These are phyloP conservation scores for Holothuria scabra DNA, from an alignment of 53 echinoderm and acorn worm genomes.

Conservation along the genomic window DNA sequence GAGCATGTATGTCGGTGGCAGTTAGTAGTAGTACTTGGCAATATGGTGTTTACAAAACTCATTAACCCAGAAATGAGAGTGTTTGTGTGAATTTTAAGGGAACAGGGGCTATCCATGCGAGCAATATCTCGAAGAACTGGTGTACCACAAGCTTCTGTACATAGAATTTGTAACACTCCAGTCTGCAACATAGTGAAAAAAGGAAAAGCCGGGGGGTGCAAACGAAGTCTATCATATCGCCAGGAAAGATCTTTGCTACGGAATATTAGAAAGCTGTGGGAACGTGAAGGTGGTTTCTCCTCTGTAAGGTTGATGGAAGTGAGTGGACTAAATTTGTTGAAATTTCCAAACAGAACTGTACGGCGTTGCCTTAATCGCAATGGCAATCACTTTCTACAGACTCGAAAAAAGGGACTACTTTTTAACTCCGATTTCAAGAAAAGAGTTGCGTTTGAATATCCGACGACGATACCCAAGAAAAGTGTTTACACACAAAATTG, in stretches of 20 bases:
- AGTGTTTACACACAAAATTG: slow-evolving; percentile 47
- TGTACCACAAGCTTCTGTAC: not conserved
- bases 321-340: slow-evolving; percentile 1
- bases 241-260: slow-evolving; percentile 18
- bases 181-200: not conserved
- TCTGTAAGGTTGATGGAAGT: slow-evolving; percentile 28
- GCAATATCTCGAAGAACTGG: slow-evolving; percentile 2
- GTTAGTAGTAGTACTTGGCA: too few relatives aligned
- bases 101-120: not conserved
- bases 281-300: slow-evolving; percentile 31
- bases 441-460: not conserved
- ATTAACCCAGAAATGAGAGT: not conserved
- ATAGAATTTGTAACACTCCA: not conserved
- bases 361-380: slow-evolving; percentile 21
- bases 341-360: slow-evolving; percentile 6
- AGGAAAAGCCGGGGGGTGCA: not conserved
- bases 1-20: too few relatives aligned
- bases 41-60: too few relatives aligned
- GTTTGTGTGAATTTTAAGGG: slow-evolving; percentile 28
- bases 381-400: slow-evolving; percentile 20
- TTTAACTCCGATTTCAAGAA: not conserved
- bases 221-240: slow-evolving; percentile 10
- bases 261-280: slow-evolving; percentile 23
- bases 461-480: slow-evolving; percentile 2
- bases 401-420: slow-evolving; percentile 36